Conservation (phyloP, 1,140 invertebrate genomes). For the Zaprionus capensis region DNA sequence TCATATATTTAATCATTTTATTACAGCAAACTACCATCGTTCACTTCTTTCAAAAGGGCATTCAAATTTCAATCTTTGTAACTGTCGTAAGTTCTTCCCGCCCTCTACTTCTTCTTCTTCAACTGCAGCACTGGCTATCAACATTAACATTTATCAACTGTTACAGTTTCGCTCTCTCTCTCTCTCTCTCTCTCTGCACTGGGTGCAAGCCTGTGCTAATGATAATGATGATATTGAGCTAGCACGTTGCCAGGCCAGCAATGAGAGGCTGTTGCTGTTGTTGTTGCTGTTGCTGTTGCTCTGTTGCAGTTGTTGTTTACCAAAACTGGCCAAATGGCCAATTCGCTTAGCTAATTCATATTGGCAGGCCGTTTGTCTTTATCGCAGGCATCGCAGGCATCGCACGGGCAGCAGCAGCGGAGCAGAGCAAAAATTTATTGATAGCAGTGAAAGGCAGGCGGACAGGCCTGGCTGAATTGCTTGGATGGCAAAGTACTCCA, state of each 20-base stretch:
- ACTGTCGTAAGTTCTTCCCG: neutral
- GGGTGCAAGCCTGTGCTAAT: slow-evolving; percentile 73
- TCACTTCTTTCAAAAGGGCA: slow-evolving; percentile 36
- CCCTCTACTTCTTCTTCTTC: slow-evolving; percentile 10
- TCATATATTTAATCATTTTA: too few relatives aligned
- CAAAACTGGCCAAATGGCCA: slow-evolving; percentile 74
- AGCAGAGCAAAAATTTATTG: slow-evolving; percentile 72
- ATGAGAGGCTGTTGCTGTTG: too few relatives aligned
- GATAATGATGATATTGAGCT: slow-evolving; percentile 77
- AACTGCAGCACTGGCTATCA: slow-evolving; percentile 66
- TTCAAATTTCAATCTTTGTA: slow-evolving; percentile 26
- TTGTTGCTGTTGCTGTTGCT: neutral
- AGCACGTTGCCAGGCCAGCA: slow-evolving; percentile 31
- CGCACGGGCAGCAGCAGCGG: slow-evolving; percentile 30
- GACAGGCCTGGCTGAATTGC: slow-evolving; percentile 19
- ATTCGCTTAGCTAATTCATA: slow-evolving; percentile 82
- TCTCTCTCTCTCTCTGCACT: slow-evolving; percentile 8
- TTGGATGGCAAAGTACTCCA: slow-evolving; percentile 23
- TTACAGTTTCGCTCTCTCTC: slow-evolving; percentile 64
- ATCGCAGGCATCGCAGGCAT: slow-evolving; percentile 71
- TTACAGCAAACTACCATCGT: too few relatives aligned
- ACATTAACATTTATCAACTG: slow-evolving; percentile 82
- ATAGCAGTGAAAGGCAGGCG: slow-evolving; percentile 77
- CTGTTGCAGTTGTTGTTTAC: slow-evolving; percentile 56
- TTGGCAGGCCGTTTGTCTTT: slow-evolving; percentile 80